Evolutionary conservation across 2,888 invertebrate species (phyloP), one percentile per base, ranked within the genome.

Genomic region (Drepanosiphum platanoidis): DNA sequence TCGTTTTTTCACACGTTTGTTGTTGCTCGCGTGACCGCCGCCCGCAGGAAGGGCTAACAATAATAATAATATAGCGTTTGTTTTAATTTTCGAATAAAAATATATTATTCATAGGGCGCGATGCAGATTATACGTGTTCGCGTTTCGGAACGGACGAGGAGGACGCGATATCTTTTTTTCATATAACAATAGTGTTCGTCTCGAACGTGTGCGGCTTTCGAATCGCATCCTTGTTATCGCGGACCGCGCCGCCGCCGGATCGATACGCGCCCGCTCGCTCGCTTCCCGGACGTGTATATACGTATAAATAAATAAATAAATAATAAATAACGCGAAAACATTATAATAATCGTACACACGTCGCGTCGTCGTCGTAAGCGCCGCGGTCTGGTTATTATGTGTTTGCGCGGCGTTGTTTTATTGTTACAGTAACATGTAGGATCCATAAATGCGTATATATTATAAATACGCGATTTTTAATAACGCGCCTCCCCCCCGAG

Each of bases 281-380:
- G 61, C n/a, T n/a, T n/a, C n/a, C n/a, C n/a, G n/a, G n/a, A 61
- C 61, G 2, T 27, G 61, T 27, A 22, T 27, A 22, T 9, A 8
- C 22, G 5, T 27, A 27, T 61, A 61, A 11, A 61, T 61, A 22
- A 27, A 7, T 42, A 42, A 42, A 78, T 30, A 66, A 77, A 39
- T 36, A 42, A 66, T 64, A 66, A 34, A 74, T 32, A 64, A 34
- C 27, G 22, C 2, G 30, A 66, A 78, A n/a, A 79, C 66, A 68
- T 79, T 79, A 68, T 79, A 70, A 70, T 27, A n/a, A n/a, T n/a
- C n/a, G n/a, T n/a, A 70, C 68, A 27, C 80, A 32, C 66, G 36
- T 70, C 80, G 80, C 66, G 36, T 70, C 80, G 80, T 68, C 32
- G 30, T 46, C 34, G n/a, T 30, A 11, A n/a, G 32, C 66, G 15